Evolutionary conservation across 64 coral and sea anemone species (phyloP), one percentile per base, ranked within the genome.

Genomic region (Montipora foliosa): DNA sequence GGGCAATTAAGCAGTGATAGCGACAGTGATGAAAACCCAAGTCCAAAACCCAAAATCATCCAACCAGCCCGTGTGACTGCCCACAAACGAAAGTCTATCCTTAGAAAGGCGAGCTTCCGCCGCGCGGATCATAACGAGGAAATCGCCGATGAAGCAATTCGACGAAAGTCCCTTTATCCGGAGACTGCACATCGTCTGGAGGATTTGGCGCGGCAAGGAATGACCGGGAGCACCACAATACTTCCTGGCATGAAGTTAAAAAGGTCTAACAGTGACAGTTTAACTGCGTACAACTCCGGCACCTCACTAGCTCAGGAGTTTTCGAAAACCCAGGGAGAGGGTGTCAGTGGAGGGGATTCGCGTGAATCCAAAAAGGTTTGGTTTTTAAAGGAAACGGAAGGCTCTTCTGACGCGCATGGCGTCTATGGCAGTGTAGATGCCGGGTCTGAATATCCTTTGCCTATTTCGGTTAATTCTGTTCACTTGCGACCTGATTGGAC

Each of bases 171-270:
- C 8, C 82, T 86, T 17, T 80, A 88, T 14, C 92, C 92, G 6
- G 92, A 88, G 57, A 81, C 87, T 37, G 92, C 85, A 52, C 78
- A 48, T 47, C 37, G 77, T 44, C 20, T 93, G 49, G 57, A 88
- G 20, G 49, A 58, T 5, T 71, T 93, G 15, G 76, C 85, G 13
- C 47, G 72, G 4, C 85, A 51, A 19, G 92, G 83, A 67, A 22
- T 93, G 5, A 93, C 92, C 5, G 92, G 92, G 19, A 88, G 76
- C 25, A 88, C 92, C 3, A 93, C 92, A 9, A 93, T 93, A 49
- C 72, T 93, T 58, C 92, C 92, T 50, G 60, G 92, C 0, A 88
- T 88, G 19, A 85, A 93, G 19, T 25, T 93, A 17, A 93, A 86
- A 49, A 86, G 82, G 12, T 86, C 82, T 4, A 86, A 86, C 10